Conservation (phyloP, 2,797 vertebrate species). For the Botia almorhae region DNA sequence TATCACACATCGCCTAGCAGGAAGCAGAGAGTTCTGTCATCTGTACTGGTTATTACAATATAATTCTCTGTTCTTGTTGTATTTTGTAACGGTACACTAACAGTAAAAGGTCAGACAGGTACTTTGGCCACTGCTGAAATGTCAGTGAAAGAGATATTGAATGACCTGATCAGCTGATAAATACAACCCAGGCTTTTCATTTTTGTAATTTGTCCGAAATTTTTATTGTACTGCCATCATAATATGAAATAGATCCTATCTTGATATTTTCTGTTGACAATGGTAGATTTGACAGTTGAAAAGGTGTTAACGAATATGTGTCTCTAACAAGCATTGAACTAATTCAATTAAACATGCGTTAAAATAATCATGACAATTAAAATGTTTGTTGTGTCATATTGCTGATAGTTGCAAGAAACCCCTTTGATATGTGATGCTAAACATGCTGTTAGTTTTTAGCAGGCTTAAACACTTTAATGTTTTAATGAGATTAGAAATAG, state of each 20-base stretch:
- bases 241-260: constrained; percentile 25
- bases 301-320: not conserved
- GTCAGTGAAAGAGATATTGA: constrained; percentile 10
- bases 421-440: not conserved
- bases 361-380: not conserved
- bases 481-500: not conserved
- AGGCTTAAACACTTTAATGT: not conserved
- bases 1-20: constrained; percentile 16
- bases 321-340: no score
- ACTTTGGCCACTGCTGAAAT: constrained; percentile 27
- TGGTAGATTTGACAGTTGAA: constrained; percentile 9
- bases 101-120: constrained; percentile 26
- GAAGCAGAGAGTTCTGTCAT: not conserved
- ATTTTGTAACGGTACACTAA: not conserved
- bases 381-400: not conserved
- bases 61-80: not conserved
- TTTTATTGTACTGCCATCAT: constrained; percentile 9
- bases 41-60: not conserved
- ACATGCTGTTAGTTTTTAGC: not conserved
- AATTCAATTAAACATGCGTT: no score
- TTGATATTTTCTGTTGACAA: not conserved
- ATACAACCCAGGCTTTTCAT: no score
- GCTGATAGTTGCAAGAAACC: not conserved
- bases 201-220: no score
- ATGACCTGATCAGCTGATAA: no score